phyloP scores from a whole-genome alignment of 1,140 invertebrate species.

The Orchestia grillus region DNA sequence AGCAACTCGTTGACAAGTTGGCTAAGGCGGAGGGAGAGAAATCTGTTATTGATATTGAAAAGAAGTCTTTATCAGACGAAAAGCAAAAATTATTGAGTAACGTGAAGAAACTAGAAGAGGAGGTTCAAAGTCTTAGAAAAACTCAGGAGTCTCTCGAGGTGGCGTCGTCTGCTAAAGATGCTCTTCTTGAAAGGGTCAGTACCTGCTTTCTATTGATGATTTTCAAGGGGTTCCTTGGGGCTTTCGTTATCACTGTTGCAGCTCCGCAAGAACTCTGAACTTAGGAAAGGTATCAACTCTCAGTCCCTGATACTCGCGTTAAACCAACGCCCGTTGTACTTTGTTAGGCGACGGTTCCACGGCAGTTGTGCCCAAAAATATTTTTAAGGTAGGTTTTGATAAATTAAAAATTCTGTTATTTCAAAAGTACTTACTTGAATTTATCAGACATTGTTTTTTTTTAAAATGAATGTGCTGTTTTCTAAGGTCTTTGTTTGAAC shows the following conservation, averaged over 20 bases:
- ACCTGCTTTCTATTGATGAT: background rate
- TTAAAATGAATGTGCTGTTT: background rate
- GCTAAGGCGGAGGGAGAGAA: conserved; percentile 27
- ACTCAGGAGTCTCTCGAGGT: background rate
- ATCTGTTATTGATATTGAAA: conserved; percentile 19
- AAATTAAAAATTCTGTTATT: too few relatives aligned
- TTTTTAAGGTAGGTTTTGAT: too few relatives aligned
- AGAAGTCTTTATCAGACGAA: conserved; percentile 13
- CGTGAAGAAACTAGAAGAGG: conserved; percentile 24
- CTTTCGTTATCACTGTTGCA: too few relatives aligned
- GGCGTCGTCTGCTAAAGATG: background rate
- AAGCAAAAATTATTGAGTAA: background rate
- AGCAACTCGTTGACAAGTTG: background rate
- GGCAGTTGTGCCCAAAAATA: too few relatives aligned
- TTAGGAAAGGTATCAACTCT: background rate
- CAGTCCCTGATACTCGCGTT: background rate
- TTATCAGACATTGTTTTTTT: background rate
- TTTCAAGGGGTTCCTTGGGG: background rate
- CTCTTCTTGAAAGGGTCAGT: background rate
- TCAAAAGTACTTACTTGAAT: too few relatives aligned
- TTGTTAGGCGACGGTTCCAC: background rate
- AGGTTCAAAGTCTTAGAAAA: conserved; percentile 45
- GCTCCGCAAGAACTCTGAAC: background rate
- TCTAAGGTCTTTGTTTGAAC: background rate
- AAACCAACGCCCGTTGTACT: background rate